Base-by-base conservation (phyloP, 2,888 invertebrate genomes). In the Hyalella azteca region DNA sequence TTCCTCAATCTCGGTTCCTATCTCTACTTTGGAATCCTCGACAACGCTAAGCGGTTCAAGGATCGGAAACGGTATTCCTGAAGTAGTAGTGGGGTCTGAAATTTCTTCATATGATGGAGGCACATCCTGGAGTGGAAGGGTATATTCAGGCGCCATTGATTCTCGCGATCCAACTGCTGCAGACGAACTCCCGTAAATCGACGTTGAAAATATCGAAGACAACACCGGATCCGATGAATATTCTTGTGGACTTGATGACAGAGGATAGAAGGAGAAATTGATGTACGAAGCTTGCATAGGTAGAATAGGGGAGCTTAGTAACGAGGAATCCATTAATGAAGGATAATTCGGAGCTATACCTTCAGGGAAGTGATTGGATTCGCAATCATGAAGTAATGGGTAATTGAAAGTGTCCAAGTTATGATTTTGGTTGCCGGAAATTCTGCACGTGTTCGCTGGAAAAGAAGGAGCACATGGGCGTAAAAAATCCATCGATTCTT, bases 151-250 rank as follows among this genome's bases (percentile, higher is more conserved):
- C 32, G 32, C 19, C 5, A 36, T 15, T 15, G 36, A 29, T 19
- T 36, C 66, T 36, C 29, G 32, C 5, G 66, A 66, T 66, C 32
- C 66, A 32, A 36, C 19, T 1, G 36, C 32, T 36, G 36, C 19
- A 36, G 66, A 29, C n/a, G 29, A 36, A 22, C 36, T n/a, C 36
- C 66, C 66, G 3, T 32, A 66, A n/a, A 66, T 66, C 1, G 66
- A 36, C 19, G 66, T 66, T 32, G 36, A 66, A 29, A 66, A 66
- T 66, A 66, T 66, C 1, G 66, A 66, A n/a, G 66, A 66, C 66
- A 66, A 15, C 32, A 66, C 66, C n/a, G 66, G 66, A 36, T 66
- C 66, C 2, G 66, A 66, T 19, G 66, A 66, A 66, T 32, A 66
- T 11, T 66, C 36, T 32, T 66, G 66, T 36, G 66, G 66, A 19